Evolutionary conservation across 2,888 invertebrate genomes (phyloP).

Genomic region (Sisyra terminalis): DNA sequence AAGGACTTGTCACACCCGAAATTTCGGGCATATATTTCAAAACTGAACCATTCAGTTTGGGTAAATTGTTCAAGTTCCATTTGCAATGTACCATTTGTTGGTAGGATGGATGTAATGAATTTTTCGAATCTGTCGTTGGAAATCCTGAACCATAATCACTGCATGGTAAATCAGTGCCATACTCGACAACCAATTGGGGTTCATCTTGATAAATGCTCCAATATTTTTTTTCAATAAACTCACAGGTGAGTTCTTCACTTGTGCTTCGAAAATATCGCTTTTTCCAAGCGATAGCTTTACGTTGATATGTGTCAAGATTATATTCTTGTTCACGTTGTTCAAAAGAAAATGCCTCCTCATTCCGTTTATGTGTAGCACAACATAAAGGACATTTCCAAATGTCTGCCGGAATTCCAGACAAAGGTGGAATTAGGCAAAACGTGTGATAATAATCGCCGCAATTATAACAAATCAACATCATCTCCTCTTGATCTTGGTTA

Average conservation of each 20-base stretch:
- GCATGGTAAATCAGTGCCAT: constrained; percentile 64
- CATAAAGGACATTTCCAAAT: constrained; percentile 50
- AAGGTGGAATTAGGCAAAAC: constrained; percentile 53
- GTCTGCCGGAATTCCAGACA: constrained; percentile 50
- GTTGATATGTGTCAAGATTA: constrained; percentile 54
- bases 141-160: constrained; percentile 64
- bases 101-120: constrained; percentile 19
- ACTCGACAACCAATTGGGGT: constrained; percentile 58
- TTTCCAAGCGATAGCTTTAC: constrained; percentile 67
- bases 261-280: constrained; percentile 57
- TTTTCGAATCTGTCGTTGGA: constrained; percentile 41
- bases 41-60: constrained; percentile 51
- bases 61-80: constrained; percentile 66
- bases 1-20: constrained; percentile 56
- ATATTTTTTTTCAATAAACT: constrained; percentile 54
- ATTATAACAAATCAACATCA: constrained; percentile 51
- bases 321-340: constrained; percentile 53
- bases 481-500: constrained; percentile 47
- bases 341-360: constrained; percentile 25
- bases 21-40: constrained; percentile 60
- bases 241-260: constrained; percentile 41
- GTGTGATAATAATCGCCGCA: constrained; percentile 61
- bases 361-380: constrained; percentile 37
- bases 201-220: constrained; percentile 59
- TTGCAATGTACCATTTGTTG: constrained; percentile 47